Conservation (phyloP, 2,888 invertebrate genomes). For the Tenthredo notha region DNA sequence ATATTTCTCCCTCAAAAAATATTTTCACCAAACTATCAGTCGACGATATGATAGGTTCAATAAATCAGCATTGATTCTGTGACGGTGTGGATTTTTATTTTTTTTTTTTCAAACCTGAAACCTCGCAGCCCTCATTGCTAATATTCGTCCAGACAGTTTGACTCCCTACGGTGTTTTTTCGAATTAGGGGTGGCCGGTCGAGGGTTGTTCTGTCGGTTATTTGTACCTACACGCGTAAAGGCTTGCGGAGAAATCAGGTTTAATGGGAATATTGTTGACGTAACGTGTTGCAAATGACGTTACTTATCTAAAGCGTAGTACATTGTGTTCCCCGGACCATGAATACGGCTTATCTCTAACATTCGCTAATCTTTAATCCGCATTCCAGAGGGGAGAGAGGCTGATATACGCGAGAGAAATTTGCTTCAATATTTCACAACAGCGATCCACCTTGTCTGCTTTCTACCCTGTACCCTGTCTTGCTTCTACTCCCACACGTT, state of each 20-base stretch:
- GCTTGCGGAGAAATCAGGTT: neutral
- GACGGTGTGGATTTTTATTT: neutral
- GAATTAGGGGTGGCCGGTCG: neutral
- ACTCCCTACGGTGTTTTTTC: neutral
- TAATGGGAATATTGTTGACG: slow-evolving; percentile 42
- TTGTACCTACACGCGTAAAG: neutral
- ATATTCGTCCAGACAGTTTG: neutral
- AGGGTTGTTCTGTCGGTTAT: neutral
- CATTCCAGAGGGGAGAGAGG: slow-evolving; percentile 43
- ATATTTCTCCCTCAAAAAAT: neutral
- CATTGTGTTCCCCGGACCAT: slow-evolving; percentile 51
- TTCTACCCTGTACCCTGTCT: neutral
- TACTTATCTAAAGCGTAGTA: slow-evolving; percentile 51
- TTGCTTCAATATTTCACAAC: slow-evolving; percentile 54
- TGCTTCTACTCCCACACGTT: neutral
- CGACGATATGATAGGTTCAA: neutral
- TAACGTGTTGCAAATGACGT: slow-evolving; percentile 52
- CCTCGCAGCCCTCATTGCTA: neutral
- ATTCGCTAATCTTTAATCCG: slow-evolving; percentile 52
- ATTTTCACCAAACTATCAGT: neutral
- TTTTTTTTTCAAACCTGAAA: neutral
- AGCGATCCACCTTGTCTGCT: slow-evolving; percentile 40
- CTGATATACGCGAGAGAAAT: slow-evolving; percentile 53
- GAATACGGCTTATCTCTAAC: slow-evolving; percentile 51
- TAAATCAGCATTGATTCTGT: neutral